Evolutionary conservation across 2,888 invertebrate species (phyloP), one percentile per base, ranked within the genome.

Genomic region (Noctua pronuba): DNA sequence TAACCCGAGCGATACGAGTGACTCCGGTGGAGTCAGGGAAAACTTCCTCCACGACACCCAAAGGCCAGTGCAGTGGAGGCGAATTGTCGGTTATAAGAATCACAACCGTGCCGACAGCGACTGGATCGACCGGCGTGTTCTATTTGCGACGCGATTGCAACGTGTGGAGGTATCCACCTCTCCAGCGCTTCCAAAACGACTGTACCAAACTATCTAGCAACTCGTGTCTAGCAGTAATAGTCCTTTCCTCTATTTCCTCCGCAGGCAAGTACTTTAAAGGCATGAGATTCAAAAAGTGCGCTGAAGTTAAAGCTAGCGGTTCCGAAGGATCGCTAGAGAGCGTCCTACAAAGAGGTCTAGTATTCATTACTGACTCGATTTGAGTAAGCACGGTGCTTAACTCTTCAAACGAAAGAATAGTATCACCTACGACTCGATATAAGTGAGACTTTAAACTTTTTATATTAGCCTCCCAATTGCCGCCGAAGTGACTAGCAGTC

Each of bases 211-310:
- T n/a, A n/a, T n/a, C n/a, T n/a, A n/a, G n/a, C n/a, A n/a, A n/a
- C n/a, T n/a, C n/a, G n/a, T 70, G 58, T 28, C 58, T 58, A n/a
- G 58, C n/a, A 24, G 6, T 28, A 28, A n/a, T 28, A 58, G 28
- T 58, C 11, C 28, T 58, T n/a, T 69, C 62, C 1, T 49, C 16
- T 0, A 84, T 16, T 1, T 78, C 75, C 4, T 65, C 3, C 0
- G 77, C 73, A 11, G 85, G 85, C 7, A 84, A 70, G 35, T 46
- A 80, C 7, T 35, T 35, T 10, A 86, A 62, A 5, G 85, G 78
- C 2, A 60, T 55, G 1, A 62, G 55, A 8, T 52, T 74, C 5
- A 87, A 60, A 75, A 87, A 86, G 70, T 86, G 84, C 2, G 75
- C 70, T 0, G 86, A 86, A 8, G 85, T 84, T 6, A 86, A 21